These are phyloP conservation scores for Fregata magnificens DNA, from an alignment of 2,113 vertebrate species.

Conservation along the genomic window DNA sequence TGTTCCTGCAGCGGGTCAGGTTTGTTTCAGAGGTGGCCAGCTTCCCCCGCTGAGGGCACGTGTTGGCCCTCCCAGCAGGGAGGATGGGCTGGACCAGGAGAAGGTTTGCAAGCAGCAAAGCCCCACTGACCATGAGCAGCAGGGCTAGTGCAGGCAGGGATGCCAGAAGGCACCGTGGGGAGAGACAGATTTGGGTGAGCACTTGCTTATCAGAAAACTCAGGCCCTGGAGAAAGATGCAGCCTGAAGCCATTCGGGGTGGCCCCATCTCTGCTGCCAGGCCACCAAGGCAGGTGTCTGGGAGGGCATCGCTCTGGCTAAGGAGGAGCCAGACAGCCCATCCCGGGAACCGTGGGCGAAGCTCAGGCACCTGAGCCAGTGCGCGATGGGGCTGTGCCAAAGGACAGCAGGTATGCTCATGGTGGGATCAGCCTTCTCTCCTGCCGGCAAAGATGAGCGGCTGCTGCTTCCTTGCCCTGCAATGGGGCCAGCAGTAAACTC, in stretches of 20 bases:
- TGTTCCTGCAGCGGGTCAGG: not conserved
- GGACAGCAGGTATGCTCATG: not conserved
- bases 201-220: not conserved
- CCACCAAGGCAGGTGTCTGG: not conserved
- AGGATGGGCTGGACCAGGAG: not conserved
- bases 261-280: not conserved
- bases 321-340: not conserved
- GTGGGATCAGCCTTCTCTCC: not conserved
- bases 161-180: not conserved
- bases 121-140: not conserved
- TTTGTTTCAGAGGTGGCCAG: not conserved
- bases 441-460: not conserved
- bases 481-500: not conserved
- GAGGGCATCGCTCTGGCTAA: not conserved
- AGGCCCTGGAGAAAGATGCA: not conserved
- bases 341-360: not conserved
- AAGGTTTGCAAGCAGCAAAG: not conserved
- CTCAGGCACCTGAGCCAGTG: not conserved
- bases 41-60: rapidly evolving
- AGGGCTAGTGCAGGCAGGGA: not conserved
- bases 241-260: not conserved
- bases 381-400: not conserved
- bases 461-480: not conserved
- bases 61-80: not conserved
- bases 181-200: not conserved